A percentile compares a stretch with the other conserved stretches of the same genome.
These are phyloP conservation scores for Ptyas mucosa DNA, from an alignment of 2,113 vertebrate species.

Conservation along the genomic window DNA sequence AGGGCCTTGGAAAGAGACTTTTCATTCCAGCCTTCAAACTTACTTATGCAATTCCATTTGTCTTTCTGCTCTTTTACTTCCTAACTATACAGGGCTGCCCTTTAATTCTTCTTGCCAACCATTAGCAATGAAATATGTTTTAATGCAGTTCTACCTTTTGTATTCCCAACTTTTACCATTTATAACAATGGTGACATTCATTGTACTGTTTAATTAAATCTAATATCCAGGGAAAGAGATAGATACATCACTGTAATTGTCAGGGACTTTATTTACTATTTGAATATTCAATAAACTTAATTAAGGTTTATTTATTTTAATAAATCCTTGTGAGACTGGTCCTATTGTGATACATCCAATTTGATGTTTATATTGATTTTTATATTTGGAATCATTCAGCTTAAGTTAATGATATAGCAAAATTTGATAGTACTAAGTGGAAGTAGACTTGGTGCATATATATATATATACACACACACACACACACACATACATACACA, in stretches of 20 bases:
- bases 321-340: slow-evolving; percentile 47
- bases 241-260: slow-evolving; percentile 35
- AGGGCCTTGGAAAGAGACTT: slow-evolving; percentile 62
- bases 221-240: slow-evolving; percentile 7
- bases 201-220: slow-evolving; percentile 61
- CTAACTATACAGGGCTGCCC: slow-evolving; percentile 34
- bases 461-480: background rate
- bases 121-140: slow-evolving; percentile 68
- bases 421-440: background rate
- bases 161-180: slow-evolving; percentile 53
- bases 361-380: slow-evolving; percentile 45
- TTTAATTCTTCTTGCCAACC: slow-evolving; percentile 66
- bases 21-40: slow-evolving; percentile 58
- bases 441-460: slow-evolving; percentile 3
- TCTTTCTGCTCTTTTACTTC: slow-evolving; percentile 41
- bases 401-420: slow-evolving; percentile 48
- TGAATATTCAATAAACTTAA: slow-evolving; percentile 53
- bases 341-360: slow-evolving; percentile 47
- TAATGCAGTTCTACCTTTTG: slow-evolving; percentile 64
- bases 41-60: slow-evolving; percentile 45
- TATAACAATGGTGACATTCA: slow-evolving; percentile 59
- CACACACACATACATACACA: no score
- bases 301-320: slow-evolving; percentile 55
- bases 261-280: slow-evolving; percentile 46
- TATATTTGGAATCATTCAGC: slow-evolving; percentile 56